These are phyloP conservation scores for Oncorhynchus clarkii DNA, from an alignment of 2,113 vertebrate genomes.

Conservation along the genomic window DNA sequence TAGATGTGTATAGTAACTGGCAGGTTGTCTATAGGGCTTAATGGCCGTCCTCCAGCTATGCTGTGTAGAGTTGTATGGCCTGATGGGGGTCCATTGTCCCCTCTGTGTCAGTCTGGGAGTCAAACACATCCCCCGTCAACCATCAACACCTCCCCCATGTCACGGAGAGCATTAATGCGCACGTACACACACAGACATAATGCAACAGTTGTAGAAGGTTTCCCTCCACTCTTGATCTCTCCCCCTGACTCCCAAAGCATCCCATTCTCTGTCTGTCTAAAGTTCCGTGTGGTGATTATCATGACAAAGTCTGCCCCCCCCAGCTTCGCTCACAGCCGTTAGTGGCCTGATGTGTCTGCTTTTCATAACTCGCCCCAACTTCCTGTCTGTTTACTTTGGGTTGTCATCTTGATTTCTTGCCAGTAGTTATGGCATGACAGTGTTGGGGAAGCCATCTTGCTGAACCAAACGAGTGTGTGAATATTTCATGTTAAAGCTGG, in stretches of 20 bases:
- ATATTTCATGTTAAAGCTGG: background rate
- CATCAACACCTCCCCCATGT: background rate
- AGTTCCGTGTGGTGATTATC: conserved; percentile 54
- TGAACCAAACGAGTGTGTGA: too few species aligned
- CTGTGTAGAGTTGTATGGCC: background rate
- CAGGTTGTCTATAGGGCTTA: background rate
- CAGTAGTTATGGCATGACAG: background rate
- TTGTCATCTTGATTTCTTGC: conserved; percentile 43
- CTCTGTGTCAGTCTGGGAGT: background rate
- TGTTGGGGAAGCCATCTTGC: too few species aligned
- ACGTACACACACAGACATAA: background rate
- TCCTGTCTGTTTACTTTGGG: conserved; percentile 19
- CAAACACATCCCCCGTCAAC: background rate
- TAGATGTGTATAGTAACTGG: background rate
- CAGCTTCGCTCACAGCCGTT: conserved; percentile 16
- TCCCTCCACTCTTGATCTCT: background rate
- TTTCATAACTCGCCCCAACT: conserved; percentile 38
- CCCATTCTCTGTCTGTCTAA: conserved; percentile 44
- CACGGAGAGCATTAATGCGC: background rate
- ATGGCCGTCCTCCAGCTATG: background rate
- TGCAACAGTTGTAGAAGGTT: background rate
- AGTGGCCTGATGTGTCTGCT: conserved; percentile 15
- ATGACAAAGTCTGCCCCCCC: conserved; percentile 54
- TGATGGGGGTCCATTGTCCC: background rate
- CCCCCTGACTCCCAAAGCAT: background rate